Base-by-base conservation (phyloP, 2,113 vertebrate genomes). In the Lepus americanus region DNA sequence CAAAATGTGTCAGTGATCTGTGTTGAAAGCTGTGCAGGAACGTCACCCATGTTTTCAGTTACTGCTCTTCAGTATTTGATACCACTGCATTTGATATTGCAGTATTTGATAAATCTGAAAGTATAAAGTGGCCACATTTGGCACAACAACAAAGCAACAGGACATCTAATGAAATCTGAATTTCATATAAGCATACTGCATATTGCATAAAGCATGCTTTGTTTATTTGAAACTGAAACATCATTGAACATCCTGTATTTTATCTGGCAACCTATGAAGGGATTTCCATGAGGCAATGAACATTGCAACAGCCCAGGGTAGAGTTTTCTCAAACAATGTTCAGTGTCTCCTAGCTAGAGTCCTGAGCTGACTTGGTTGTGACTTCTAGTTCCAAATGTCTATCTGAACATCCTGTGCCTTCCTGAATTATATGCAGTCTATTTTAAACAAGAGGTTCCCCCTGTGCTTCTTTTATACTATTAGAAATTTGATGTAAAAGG, bases 241-340 rank as follows among this genome's bases (percentile, higher is more conserved):
- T 95, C n/a, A 73, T 25, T 70, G 64, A 51, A 10, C 29, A 77
- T 67, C 53, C 49, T 87, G 27, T 88, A 78, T 94, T 94, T 86
- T 72, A 55, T 36, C 27, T 39, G 49, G 49, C 49, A 82, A 81
- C 63, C n/a, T 27, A 36, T 51, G 14, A 83, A 92, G 51, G 10
- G 19, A 82, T 74, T 72, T 55, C 49, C 25, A 16, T 6, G 29
- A 12, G 14, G 16, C 39, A 77, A 85, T 78, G 25, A 53, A 49
- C 17, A 78, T 53, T 59, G 6, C 87, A 94, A 92, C 22, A 73
- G 44, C 51, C 61, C 36, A 53, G 49, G 23, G 67, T 85, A 36
- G 33, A 85, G 72, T 55, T 89, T 80, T 93, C 73, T 85, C 33
- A 95, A 72, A 49, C 17, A 91, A 61, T 55, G 49, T 1, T 10